phyloP scores from a whole-genome alignment of 2,113 vertebrate species.

The Madoqua kirkii region DNA sequence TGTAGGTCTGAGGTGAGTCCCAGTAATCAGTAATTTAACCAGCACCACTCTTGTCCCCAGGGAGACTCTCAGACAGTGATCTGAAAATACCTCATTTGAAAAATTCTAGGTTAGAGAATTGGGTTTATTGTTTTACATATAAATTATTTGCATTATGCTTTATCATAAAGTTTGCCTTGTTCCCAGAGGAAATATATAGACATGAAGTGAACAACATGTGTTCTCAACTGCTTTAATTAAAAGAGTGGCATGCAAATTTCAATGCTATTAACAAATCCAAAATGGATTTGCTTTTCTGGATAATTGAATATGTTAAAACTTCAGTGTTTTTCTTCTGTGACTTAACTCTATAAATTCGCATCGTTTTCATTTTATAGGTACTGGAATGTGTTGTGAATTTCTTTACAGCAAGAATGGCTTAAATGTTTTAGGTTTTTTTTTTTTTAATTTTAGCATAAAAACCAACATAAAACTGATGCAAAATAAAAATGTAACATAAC shows the following conservation, averaged over 20 bases:
- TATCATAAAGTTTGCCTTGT: slow-evolving; percentile 79
- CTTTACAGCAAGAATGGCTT: background rate
- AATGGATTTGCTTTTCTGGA: slow-evolving; percentile 81
- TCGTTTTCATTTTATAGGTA: background rate
- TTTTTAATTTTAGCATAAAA: slow-evolving; percentile 10
- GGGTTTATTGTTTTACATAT: slow-evolving; percentile 75
- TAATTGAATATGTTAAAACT: slow-evolving; percentile 78
- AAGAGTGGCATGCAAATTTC: slow-evolving; percentile 81
- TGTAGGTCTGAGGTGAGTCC: background rate
- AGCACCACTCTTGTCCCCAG: background rate
- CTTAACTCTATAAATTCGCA: slow-evolving; percentile 70
- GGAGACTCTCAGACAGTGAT: background rate
- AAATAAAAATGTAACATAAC: slow-evolving; percentile 30
- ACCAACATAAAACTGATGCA: background rate
- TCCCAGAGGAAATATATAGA: slow-evolving; percentile 75
- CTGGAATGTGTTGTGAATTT: background rate
- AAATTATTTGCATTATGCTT: slow-evolving; percentile 82
- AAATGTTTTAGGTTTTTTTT: background rate
- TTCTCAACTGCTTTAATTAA: slow-evolving; percentile 83
- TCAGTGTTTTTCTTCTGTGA: slow-evolving; percentile 56
- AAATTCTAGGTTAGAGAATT: slow-evolving; percentile 30
- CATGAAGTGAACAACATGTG: slow-evolving; percentile 76
- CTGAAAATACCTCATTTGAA: slow-evolving; percentile 9
- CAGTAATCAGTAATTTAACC: background rate
- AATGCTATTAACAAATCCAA: slow-evolving; percentile 79